Base-by-base conservation (phyloP, 2,888 invertebrate species). In the Brassicogethes aeneus region DNA sequence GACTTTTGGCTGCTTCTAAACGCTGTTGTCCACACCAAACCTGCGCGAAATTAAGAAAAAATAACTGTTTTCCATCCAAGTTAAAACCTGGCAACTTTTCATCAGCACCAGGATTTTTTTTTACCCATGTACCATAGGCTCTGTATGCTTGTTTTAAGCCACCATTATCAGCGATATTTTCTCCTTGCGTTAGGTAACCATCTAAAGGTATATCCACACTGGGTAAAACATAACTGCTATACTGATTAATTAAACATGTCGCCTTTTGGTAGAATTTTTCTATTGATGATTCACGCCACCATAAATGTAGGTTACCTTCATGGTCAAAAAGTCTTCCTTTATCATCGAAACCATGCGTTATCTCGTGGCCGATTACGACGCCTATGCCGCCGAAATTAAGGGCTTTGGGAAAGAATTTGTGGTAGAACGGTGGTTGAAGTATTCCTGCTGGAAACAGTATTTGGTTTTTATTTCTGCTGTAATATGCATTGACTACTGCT, bases 111-210 rank as follows among this genome's bases (percentile, higher is more conserved):
- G 80, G 79, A 57, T 87, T 76, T 10, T 70, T 64, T 23, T 67
- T 63, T 8, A 85, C 68, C 85, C 88, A 91, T 52, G 79, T 78
- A 50, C 82, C 73, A 63, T 91, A 93, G 2, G 92, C 91, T 61
- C 85, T 73, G 50, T 57, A 94, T 0, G 93, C 87, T 66, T 93
- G 90, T 59, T 93, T 90, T 38, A 95, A 77, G 0, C 94, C 95
- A 0, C 94, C 94, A 60, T 95, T 95, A 62, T 95, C 95, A 0
- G 94, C 94, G 56, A 95, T 95, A 60, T 95, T 94, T 68, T 95
- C 94, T 1, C 88, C 88, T 71, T 79, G 65, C 0, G 93, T 94
- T 54, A 80, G 84, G 37, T 80, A 71, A 1, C 87, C 86, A 54
- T 87, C 82, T 3, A 87, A 70, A 15, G 77, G 73, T 67, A 83